Base-by-base conservation (phyloP, 2,113 vertebrate genomes). In the Scolopax mira region DNA sequence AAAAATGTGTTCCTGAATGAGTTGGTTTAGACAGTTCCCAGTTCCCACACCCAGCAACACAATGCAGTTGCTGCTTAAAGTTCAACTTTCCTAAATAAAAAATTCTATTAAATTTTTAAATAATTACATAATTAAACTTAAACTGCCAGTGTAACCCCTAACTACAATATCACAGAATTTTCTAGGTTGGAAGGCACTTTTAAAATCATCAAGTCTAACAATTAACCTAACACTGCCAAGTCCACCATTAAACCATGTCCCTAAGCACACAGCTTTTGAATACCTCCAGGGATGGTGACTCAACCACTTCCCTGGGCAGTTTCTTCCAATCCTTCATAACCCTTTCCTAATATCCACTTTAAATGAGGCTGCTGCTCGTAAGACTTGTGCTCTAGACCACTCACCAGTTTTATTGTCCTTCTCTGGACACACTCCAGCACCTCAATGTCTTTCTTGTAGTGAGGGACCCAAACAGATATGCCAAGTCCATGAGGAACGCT, bases 21-120 rank as follows among this genome's bases (percentile, higher is more conserved):
- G 61, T 54, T 51, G 13, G 41, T 86, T 93, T 42, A 86, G 46
- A 83, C 21, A 57, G 16, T 48, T 79, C 51, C 35, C 49, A 41
- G 24, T 49, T 85, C 48, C 24, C 0, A 0, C 16, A 37, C 1
- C 3, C 28, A 91, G n/a, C 18, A 62, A 54, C 27, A 69, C 30
- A 30, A 52, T 10, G 16, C 23, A 80, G 24, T 7, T 79, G 57
- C 18, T 84, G 33, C 39, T 86, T 22, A 55, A 93, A 94, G 33
- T 66, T 89, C 66, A 60, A 8, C 42, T 92, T 81, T 54, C 44
- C 37, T 74, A 75, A 64, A 69, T 9, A 91, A 83, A 88, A 12
- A 48, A 79, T 5, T 90, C 8, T 37, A 25, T 54, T 42, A 61
- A n/a, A n/a, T n/a, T n/a, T n/a, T n/a, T n/a, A n/a, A n/a, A n/a